Conservation (phyloP, 2,888 invertebrate genomes). For the Oscheius sp. region DNA sequence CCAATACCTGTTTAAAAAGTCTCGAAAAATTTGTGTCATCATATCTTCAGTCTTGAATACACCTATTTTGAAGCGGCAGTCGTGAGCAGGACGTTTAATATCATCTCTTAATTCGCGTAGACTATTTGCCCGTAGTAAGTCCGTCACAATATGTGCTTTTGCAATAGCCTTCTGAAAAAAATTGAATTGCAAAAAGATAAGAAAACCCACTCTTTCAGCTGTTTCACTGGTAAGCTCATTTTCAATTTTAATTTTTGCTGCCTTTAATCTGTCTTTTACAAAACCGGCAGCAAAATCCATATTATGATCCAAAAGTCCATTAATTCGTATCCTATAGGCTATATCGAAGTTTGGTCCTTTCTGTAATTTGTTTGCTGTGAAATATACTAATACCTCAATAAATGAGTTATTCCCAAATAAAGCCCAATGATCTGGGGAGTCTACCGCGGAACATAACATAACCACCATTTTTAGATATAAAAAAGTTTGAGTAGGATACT, state of each 20-base stretch:
- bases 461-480: conserved; percentile 14
- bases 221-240: neutral
- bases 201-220: conserved; percentile 5
- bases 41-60: conserved; percentile 9
- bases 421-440: conserved; percentile 22
- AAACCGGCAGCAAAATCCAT: neutral
- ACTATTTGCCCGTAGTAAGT: neutral
- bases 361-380: no score
- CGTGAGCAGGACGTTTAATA: conserved; percentile 23
- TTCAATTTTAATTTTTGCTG: neutral
- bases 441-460: conserved; percentile 15
- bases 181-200: neutral
- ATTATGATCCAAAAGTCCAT: conserved; percentile 1
- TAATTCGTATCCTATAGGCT: neutral
- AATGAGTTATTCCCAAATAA: conserved; percentile 14
- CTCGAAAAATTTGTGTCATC: neutral
- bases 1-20: neutral
- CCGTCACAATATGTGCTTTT: conserved; percentile 5
- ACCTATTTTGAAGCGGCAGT: conserved; percentile 25
- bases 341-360: conserved; percentile 9
- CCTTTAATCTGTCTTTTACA: neutral
- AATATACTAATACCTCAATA: no score
- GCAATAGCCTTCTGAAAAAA: conserved; percentile 1
- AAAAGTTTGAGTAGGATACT: neutral
- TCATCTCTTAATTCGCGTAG: conserved; percentile 2